These are phyloP conservation scores for Camelus dromedarius DNA, from an alignment of 2,113 vertebrate genomes.

Conservation along the genomic window DNA sequence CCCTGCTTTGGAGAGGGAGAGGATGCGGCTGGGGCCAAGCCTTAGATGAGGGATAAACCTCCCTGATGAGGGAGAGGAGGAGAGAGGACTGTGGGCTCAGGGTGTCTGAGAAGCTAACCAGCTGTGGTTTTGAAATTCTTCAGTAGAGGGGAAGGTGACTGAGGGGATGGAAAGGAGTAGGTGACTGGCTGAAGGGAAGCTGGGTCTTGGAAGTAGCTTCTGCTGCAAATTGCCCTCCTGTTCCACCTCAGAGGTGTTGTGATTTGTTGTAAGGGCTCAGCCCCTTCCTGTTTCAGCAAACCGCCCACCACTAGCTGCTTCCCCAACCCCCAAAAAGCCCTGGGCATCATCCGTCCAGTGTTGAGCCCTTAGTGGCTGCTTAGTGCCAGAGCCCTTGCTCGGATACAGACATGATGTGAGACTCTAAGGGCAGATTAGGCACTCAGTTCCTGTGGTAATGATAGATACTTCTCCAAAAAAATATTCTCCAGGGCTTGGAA, in stretches of 20 bases:
- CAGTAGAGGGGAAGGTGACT: not conserved
- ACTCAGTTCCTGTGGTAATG: not conserved
- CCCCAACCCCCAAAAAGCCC: not conserved
- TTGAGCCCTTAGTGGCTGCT: not conserved
- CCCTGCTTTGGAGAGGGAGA: not conserved
- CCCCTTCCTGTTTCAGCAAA: not conserved
- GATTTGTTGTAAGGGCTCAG: conserved; percentile 23
- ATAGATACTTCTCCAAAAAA: not conserved
- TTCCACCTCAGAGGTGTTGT: not conserved
- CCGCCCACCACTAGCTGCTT: not conserved
- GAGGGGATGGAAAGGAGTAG: not conserved
- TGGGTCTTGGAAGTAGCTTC: not conserved
- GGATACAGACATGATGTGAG: not conserved
- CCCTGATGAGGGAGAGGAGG: not conserved
- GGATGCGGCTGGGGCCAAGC: not conserved
- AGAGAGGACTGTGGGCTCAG: not conserved
- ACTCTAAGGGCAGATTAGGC: not conserved
- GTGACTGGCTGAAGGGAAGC: not conserved
- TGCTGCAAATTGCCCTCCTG: not conserved
- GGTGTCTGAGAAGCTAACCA: not conserved
- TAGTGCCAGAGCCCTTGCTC: not conserved
- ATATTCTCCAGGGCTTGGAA: not conserved
- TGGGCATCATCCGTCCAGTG: not conserved
- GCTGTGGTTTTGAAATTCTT: not conserved
- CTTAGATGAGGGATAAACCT: not conserved